Conservation (phyloP, 1,140 invertebrate species). For the Trissolcus basalis region DNA sequence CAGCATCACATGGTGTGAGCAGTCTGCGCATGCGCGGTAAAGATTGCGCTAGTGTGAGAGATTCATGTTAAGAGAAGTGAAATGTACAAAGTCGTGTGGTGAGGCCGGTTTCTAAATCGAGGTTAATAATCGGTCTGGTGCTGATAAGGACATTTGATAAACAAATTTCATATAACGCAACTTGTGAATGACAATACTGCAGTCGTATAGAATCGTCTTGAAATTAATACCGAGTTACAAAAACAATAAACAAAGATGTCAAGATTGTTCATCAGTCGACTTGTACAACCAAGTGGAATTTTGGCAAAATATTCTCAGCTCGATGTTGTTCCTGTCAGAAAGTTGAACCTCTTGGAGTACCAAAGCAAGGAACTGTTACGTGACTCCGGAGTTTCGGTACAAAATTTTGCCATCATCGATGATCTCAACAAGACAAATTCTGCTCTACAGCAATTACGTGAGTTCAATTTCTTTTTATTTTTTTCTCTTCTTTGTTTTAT, state of each 20-base stretch:
- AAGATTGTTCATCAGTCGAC: slow-evolving; percentile 43
- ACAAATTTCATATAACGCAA: slow-evolving; percentile 7
- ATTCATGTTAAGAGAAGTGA: neutral
- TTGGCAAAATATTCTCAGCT: slow-evolving; percentile 66
- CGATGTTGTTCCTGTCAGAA: slow-evolving; percentile 71
- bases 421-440: slow-evolving; percentile 81
- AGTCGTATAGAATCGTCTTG: neutral
- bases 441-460: slow-evolving; percentile 87
- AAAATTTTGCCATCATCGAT: slow-evolving; percentile 93
- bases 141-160: slow-evolving; percentile 38
- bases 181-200: neutral
- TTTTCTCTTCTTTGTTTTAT: neutral
- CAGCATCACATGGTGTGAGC: neutral
- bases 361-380: slow-evolving; percentile 96
- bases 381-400: slow-evolving; percentile 92
- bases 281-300: slow-evolving; percentile 29
- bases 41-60: neutral
- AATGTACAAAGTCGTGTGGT: slow-evolving; percentile 15
- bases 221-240: neutral
- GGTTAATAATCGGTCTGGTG: slow-evolving; percentile 32
- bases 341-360: slow-evolving; percentile 97
- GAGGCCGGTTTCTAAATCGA: slow-evolving; percentile 33
- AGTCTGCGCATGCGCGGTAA: slow-evolving; percentile 12
- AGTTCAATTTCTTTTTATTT: slow-evolving; percentile 68
- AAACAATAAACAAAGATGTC: slow-evolving; percentile 43